Evolutionary conservation across 1,140 invertebrate species (phyloP), one percentile per base, ranked within the genome.

Genomic region (Samia ricini): DNA sequence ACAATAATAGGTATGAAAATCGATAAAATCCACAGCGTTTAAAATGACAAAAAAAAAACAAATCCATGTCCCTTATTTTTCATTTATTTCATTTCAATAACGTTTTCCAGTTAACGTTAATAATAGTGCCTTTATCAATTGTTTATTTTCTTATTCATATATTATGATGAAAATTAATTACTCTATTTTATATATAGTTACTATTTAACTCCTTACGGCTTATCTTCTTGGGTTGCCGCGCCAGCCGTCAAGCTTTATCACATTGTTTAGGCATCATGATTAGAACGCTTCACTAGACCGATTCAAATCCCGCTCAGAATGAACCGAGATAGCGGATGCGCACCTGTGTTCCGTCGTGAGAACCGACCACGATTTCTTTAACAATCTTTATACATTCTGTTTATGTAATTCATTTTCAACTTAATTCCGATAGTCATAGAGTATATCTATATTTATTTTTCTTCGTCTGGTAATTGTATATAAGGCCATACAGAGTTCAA

Each of bases 341-440:
- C 84, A 87, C 84, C 84, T 87, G 84, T 85, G 84, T 66, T 70
- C 63, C 55, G 62, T 64, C 82, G 84, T 87, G 84, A 84, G 84
- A 87, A 87, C 81, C 66, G 56, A 68, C 74, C 67, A 70, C 74
- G 68, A 83, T 79, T 74, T 77, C 61, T 73, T 15, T 59, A 65
- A 61, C 68, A 69, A 23, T 59, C 68, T 65, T 66, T 49, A 71
- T 63, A 74, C 63, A 22, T 42, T 8, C 33, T 42, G 4, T 29
- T 5, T 8, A 29, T 42, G n/a, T 42, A 42, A 42, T 42, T 1
- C 33, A 42, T 15, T 42, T 42, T 42, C 7, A 59, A 61, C 61
- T 59, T 67, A 74, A 76, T 61, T 2, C 0, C 50, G 7, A 42
- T n/a, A 5, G 15, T 4, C 64, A 71, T 73, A 69, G 69, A 26